Evolutionary conservation across 64 coral and sea anemone species (phyloP), one percentile per base, ranked within the genome.

Genomic region (Exaiptasia diaphana): DNA sequence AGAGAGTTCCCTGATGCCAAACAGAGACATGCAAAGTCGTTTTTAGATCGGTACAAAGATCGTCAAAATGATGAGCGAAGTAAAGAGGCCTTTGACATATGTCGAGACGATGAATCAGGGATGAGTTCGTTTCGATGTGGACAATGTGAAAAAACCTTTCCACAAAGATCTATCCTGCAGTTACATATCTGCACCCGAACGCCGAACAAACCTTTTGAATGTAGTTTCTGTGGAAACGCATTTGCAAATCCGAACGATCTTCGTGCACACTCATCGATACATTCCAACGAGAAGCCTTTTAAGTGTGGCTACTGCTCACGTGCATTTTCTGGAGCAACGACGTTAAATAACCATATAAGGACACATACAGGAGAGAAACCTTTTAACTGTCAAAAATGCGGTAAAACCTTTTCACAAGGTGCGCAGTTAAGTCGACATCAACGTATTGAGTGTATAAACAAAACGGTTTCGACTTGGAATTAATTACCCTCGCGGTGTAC

Each of bases 261-360:
- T 37, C 84, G 84, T 9, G 75, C 73, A 22, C 84, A 87, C 68
- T 72, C 84, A 40, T 44, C 63, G 38, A 63, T 55, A 61, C 84
- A 87, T 41, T 87, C 57, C 14, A 75, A 70, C 30, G 75, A 87
- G 40, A 87, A 87, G 62, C 84, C 84, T 40, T 87, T 87, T 17
- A 87, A 87, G 61, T 87, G 84, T 61, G 84, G 84, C 41, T 87
- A 77, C 25, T 87, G 84, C 74, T 65, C 73, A 22, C 84, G 84
- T 14, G 63, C 84, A 21, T 87, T 87, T 25, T 74, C 84, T 12
- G 84, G 84, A 48, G 84, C 84, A 37, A 87, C 84, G 2, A 87
- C 84, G 26, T 25, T 87, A n/a, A 87, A 87, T 67, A 87, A 87
- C 53, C 84, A 87, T 35, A 75, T 87, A 4, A 72, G 84, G 17